Evolutionary conservation across 92 coral and sea anemone species (phyloP).

Genomic region (Metridium senile): DNA sequence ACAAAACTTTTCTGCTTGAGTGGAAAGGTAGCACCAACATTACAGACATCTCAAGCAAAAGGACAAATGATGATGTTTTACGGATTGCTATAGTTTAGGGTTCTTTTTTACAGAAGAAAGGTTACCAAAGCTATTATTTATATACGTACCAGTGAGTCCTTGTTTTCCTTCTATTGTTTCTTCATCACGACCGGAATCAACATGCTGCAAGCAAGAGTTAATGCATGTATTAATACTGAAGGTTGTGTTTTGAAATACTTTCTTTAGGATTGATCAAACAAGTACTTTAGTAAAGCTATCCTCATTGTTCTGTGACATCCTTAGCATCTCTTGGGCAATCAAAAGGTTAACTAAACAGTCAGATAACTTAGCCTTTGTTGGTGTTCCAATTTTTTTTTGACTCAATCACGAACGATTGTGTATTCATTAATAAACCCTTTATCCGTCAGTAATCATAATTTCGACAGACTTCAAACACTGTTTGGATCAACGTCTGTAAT

Average conservation of each 20-base stretch:
- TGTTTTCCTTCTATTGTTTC: slow-evolving; percentile 10
- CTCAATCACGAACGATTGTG: not conserved
- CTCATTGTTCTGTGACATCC: no score
- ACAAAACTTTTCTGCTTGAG: slow-evolving; percentile 10
- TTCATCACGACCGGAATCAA: not conserved
- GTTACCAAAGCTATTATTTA: not conserved
- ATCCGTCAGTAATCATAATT: not conserved
- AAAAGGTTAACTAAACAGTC: slow-evolving; percentile 3
- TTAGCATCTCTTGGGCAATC: not conserved
- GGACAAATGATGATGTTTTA: not conserved
- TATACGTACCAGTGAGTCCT: not conserved
- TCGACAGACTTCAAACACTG: not conserved
- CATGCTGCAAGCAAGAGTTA: not conserved
- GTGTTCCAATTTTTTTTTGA: not conserved
- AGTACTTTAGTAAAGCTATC: not conserved
- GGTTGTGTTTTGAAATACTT: not conserved
- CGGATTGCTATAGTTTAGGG: not conserved
- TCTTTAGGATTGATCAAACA: not conserved
- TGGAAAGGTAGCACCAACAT: not conserved
- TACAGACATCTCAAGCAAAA: not conserved
- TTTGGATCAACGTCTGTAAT: not conserved
- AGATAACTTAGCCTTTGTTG: not conserved
- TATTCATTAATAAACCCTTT: not conserved
- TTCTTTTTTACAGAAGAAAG: not conserved
- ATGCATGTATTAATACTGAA: not conserved